phyloP scores from a whole-genome alignment of 2,113 vertebrate genomes.

The Glaucomys volans region DNA sequence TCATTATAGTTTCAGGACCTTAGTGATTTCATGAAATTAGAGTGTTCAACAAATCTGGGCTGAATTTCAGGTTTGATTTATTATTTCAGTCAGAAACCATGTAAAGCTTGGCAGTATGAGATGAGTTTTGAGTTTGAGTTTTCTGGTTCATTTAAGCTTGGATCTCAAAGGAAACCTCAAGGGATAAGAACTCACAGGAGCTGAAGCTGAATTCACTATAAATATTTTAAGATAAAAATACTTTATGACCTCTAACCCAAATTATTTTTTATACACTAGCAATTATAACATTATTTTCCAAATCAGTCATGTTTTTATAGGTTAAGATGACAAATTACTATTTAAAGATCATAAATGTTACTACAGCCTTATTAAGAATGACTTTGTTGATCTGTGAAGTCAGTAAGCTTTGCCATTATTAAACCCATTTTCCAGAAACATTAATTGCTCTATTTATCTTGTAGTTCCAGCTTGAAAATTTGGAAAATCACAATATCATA shows the following conservation, averaged over 20 bases:
- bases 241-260: slow-evolving; percentile 75
- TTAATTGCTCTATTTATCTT: slow-evolving; percentile 29
- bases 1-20: slow-evolving; percentile 43
- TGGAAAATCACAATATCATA: slow-evolving; percentile 7
- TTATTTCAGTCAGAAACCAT: slow-evolving; percentile 75
- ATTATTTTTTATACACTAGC: slow-evolving; percentile 66
- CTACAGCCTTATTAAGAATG: slow-evolving; percentile 29
- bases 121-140: slow-evolving; percentile 75
- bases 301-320: slow-evolving; percentile 59
- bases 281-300: not conserved
- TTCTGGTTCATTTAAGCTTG: slow-evolving; percentile 82
- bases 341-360: slow-evolving; percentile 49
- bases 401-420: slow-evolving; percentile 22
- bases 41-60: slow-evolving; percentile 71
- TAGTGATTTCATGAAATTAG: slow-evolving; percentile 69
- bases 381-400: not conserved
- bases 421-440: slow-evolving; percentile 14
- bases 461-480: not conserved
- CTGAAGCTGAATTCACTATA: slow-evolving; percentile 70
- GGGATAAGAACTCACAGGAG: slow-evolving; percentile 66
- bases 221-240: slow-evolving; percentile 82
- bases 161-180: slow-evolving; percentile 73
- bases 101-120: slow-evolving; percentile 73
- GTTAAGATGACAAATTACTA: slow-evolving; percentile 44
- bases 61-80: slow-evolving; percentile 79